Base-by-base conservation (phyloP, 1,140 invertebrate genomes). In the Halotydeus destructor region DNA sequence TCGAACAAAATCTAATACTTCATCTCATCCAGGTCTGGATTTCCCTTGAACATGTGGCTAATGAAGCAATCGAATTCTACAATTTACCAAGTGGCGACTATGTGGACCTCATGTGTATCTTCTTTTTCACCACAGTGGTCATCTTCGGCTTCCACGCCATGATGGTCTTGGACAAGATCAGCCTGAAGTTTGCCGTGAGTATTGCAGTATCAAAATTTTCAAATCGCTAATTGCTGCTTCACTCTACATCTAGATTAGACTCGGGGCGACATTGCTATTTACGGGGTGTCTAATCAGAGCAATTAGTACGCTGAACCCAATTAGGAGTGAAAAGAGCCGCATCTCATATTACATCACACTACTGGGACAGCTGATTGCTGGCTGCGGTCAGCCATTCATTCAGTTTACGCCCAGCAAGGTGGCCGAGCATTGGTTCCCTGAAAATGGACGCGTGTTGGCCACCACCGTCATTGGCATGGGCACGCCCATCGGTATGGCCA, bases 361-460 rank as follows among this genome's bases (percentile, higher is more conserved):
- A 16, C 11, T 38, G 11, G 22, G 37, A 8, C 37, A 38, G 8
- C 12, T 6, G 6, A 8, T 38, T 9, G 22, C 18, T 6, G 37
- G 16, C 6, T 38, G 9, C 22, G 37, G 16, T 16, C 21, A 25
- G 25, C 37, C 37, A 38, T 38, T 38, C 18, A 16, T 38, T 22
- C 8, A 23, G 6, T 38, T 38, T 16, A 38, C 37, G 12, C 37
- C 37, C 12, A 25, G 19, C 6, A 38, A 38, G 25, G 37, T 38
- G 16, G 37, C 37, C 21, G 37, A 38, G 25, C 16, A 8, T 9
- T 38, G 37, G 37, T 38, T 38, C 18, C 37, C 37, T 5, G 22
- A 38, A 5, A 9, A 38, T 6, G 6, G 25, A 38, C 16, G 37
- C 5, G 6, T 38, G 21, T 24, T 23, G 5, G 37, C 21, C 9